These are phyloP conservation scores for Anableps anableps DNA, from an alignment of 2,797 vertebrate species.

Conservation along the genomic window DNA sequence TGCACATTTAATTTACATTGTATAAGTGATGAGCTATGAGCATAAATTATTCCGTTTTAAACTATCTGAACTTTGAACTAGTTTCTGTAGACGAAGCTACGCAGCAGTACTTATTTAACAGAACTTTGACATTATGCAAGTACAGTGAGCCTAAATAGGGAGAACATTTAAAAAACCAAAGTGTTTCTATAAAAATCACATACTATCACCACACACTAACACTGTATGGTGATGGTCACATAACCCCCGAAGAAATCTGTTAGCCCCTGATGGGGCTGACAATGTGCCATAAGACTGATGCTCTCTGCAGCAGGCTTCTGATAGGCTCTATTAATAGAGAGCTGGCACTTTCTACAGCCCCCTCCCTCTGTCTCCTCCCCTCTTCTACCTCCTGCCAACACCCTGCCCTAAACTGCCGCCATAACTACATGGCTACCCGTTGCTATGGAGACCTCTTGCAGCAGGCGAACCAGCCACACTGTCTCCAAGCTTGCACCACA, in stretches of 20 bases:
- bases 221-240: neutral
- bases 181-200: neutral
- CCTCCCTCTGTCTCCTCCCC: conserved; percentile 3
- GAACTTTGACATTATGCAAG: neutral
- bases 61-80: neutral
- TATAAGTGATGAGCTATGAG: too few relatives aligned
- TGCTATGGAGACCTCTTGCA: conserved; percentile 78
- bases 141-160: neutral
- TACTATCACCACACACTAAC: neutral
- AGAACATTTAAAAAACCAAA: neutral
- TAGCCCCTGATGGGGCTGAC: conserved; percentile 55
- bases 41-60: neutral
- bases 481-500: conserved; percentile 62
- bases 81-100: neutral
- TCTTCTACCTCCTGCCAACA: conserved; percentile 36
- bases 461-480: conserved; percentile 40
- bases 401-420: conserved; percentile 66
- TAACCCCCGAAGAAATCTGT: conserved; percentile 23
- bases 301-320: conserved; percentile 68
- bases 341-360: conserved; percentile 31
- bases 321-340: conserved; percentile 83
- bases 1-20: too few relatives aligned
- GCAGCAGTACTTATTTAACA: neutral
- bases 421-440: conserved; percentile 80
- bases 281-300: conserved; percentile 55